Conservation (phyloP, 1,140 invertebrate genomes). For the Caenorhabditis inopinata region DNA sequence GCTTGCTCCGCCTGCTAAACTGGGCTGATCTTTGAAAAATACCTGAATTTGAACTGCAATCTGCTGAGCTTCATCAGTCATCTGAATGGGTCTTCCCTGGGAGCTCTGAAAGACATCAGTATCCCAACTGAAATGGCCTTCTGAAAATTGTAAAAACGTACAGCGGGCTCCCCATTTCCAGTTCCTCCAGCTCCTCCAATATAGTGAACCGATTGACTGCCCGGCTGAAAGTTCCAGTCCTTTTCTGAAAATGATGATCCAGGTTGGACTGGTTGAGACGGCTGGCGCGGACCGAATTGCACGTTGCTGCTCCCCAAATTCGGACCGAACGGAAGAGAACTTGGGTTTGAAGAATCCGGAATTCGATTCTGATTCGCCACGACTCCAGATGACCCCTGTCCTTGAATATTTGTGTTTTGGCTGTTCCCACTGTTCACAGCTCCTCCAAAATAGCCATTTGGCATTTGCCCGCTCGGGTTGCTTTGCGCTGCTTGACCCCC, state of each 20-base stretch:
- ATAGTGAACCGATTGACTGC: background rate
- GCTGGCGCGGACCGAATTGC: background rate
- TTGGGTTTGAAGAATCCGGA: background rate
- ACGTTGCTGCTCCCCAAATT: background rate
- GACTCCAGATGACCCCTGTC: background rate
- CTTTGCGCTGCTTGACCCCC: no score
- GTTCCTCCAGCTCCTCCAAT: background rate
- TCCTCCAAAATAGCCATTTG: background rate
- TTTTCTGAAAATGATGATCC: background rate
- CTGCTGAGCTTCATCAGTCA: background rate
- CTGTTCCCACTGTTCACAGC: background rate
- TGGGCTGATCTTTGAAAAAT: background rate
- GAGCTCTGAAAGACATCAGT: no score
- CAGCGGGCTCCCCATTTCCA: no score
- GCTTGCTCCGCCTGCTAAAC: no score
- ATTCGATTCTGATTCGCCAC: background rate
- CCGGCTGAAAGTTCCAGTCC: constrained; percentile 21
- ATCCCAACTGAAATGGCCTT: no score
- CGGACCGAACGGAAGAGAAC: background rate
- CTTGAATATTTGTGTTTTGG: background rate
- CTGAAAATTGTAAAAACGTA: no score
- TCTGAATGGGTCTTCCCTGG: background rate
- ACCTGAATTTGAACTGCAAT: constrained; percentile 14
- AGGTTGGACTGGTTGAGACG: background rate
- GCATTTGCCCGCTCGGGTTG: background rate